A percentile compares a stretch with the other conserved stretches of the same genome.
Conservation (phyloP, 2,113 vertebrate species). For the Paradoxurus hermaphroditus region DNA sequence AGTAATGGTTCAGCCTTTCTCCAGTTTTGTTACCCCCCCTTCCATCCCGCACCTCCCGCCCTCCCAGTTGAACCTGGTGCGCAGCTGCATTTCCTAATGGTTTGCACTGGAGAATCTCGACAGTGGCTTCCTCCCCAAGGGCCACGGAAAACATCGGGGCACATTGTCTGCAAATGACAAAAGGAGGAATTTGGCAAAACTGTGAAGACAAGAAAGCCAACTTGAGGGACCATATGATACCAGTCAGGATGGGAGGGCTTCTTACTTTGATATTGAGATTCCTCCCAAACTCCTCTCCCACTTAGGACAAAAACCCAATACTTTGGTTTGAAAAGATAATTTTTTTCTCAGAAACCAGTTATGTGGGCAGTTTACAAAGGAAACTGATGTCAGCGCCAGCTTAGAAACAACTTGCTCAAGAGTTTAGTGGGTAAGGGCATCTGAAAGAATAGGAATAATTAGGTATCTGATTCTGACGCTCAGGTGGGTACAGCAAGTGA, state of each 20-base stretch:
- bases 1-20: neutral
- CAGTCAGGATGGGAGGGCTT: neutral
- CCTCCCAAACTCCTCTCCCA: neutral
- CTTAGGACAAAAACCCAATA: neutral
- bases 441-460: constrained; percentile 48
- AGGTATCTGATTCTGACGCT: constrained; percentile 21
- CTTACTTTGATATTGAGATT: constrained; percentile 11
- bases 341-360: constrained; percentile 52
- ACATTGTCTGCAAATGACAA: constrained; percentile 91
- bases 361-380: constrained; percentile 19
- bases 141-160: constrained; percentile 96
- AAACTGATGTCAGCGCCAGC: neutral
- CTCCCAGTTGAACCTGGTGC: constrained; percentile 84
- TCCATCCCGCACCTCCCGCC: neutral
- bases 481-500: neutral
- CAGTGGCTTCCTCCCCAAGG: constrained; percentile 95
- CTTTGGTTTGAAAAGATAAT: constrained; percentile 25
- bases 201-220: neutral
- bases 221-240: neutral
- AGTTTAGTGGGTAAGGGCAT: neutral
- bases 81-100: constrained; percentile 91
- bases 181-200: constrained; percentile 41
- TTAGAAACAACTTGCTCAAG: constrained; percentile 25
- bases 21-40: neutral
- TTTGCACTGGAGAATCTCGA: constrained; percentile 96